Base-by-base conservation (phyloP, 2,797 vertebrate species). In the Periophthalmus magnuspinnatus region DNA sequence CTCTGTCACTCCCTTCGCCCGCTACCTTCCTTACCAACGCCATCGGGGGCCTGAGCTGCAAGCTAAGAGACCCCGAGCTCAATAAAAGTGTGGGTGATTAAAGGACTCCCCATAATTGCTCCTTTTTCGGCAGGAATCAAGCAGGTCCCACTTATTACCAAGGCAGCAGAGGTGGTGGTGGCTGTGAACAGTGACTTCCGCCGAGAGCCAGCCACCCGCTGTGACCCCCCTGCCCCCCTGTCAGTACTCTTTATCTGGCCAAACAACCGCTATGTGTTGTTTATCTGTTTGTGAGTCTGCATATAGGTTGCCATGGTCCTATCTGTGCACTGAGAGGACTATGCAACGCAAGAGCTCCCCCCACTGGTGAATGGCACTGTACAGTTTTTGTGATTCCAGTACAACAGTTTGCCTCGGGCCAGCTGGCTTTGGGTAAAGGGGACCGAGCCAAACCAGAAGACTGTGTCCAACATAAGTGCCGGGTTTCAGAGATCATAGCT, bases 21-120 rank as follows among this genome's bases (percentile, higher is more conserved):
- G 76, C 87, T 81, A 77, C 79, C 54, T 81, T 61, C 59, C 76
- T 36, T 36, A 60, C 58, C 58, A 36, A 36, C 69, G 72, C 65
- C 71, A 68, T 74, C 74, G 14, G 83, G 71, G 83, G 79, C 87
- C 87, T 89, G 91, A 88, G 88, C 90, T 89, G 89, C 87, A 89
- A 90, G 90, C 85, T 85, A 89, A 92, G 78, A 87, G 87, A 87
- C 86, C 80, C 80, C 45, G n/a, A 80, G 88, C 90, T 90, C 85
- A 83, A 91, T 90, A 89, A 91, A 90, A 91, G 84, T 86, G 86
- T 81, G 79, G 85, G 86, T 93, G 91, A 93, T 93, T 93, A 92
- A 91, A 92, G 89, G 91, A 90, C 87, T 89, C 88, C 82, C 84
- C 82, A 84, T 92, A 93, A 93, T 92, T 92, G 90, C 87, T 89